Conservation (phyloP, 64 coral and sea anemone species). For the Actinia tenebrosa region DNA sequence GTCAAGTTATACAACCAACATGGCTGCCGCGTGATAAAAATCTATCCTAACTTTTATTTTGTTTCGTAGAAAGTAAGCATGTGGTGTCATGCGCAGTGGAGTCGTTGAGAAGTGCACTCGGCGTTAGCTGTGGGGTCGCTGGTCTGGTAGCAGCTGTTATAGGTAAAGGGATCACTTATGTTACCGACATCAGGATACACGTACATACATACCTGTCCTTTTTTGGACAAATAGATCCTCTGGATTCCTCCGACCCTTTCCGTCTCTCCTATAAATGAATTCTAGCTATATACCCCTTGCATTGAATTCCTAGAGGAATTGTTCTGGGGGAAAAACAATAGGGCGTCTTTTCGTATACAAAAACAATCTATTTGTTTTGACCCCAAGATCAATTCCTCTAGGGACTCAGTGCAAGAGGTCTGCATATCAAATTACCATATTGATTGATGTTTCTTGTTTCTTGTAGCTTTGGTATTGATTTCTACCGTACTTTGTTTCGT, state of each 20-base stretch:
- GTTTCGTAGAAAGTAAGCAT: not conserved
- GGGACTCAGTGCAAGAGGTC: no score
- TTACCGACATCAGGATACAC: not conserved
- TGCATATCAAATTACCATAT: not conserved
- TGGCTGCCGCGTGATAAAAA: not conserved
- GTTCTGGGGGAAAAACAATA: no score
- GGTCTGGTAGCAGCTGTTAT: conserved; percentile 38
- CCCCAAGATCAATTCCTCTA: no score
- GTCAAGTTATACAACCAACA: no score
- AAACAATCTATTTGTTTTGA: no score
- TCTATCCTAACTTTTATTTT: not conserved
- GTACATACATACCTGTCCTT: no score
- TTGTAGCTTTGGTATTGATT: conserved; percentile 37
- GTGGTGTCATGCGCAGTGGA: conserved; percentile 43
- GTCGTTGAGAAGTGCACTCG: conserved; percentile 38
- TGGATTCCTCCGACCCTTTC: no score
- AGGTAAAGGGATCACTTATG: conserved; percentile 25
- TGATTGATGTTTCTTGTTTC: not conserved
- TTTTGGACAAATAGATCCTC: no score
- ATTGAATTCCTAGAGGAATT: no score
- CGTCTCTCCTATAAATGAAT: no score
- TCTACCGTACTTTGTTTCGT: conserved; percentile 27
- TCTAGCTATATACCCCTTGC: no score
- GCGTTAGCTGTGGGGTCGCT: conserved; percentile 49
- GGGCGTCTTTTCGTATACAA: no score